phyloP scores from a whole-genome alignment of 2,113 vertebrate species.

The Trogon melanurus region DNA sequence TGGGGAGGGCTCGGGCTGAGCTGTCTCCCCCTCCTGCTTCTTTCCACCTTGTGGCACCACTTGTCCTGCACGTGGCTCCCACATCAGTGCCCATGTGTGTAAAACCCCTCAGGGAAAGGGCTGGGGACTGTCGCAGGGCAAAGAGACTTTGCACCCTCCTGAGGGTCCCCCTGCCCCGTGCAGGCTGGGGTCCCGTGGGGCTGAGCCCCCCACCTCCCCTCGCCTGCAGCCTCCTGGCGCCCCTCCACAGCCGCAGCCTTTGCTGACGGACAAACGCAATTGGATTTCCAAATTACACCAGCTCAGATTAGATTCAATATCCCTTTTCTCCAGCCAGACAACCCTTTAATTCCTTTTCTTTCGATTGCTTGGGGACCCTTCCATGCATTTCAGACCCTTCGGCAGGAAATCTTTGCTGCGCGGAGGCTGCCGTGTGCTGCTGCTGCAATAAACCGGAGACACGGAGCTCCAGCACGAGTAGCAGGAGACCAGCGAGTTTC shows the following conservation, averaged over 20 bases:
- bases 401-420: conserved; percentile 16
- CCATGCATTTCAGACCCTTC: neutral
- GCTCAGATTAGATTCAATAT: conserved; percentile 31
- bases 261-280: conserved; percentile 22
- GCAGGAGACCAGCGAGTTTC: neutral
- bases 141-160: accelerated
- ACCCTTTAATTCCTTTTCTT: conserved; percentile 38
- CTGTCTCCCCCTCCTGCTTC: neutral
- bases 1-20: neutral
- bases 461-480: neutral
- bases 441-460: neutral
- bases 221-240: neutral
- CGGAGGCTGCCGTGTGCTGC: neutral
- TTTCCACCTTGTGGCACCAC: accelerated
- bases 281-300: conserved; percentile 37
- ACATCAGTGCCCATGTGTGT: accelerated
- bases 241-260: neutral
- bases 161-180: accelerated
- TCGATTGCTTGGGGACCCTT: conserved; percentile 28
- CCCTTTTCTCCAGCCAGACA: conserved; percentile 15
- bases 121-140: neutral
- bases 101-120: neutral
- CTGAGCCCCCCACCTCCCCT: neutral
- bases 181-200: neutral
- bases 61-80: accelerated